Evolutionary conservation across 2,113 vertebrate species (phyloP).

Genomic region (Charadrius vociferus): DNA sequence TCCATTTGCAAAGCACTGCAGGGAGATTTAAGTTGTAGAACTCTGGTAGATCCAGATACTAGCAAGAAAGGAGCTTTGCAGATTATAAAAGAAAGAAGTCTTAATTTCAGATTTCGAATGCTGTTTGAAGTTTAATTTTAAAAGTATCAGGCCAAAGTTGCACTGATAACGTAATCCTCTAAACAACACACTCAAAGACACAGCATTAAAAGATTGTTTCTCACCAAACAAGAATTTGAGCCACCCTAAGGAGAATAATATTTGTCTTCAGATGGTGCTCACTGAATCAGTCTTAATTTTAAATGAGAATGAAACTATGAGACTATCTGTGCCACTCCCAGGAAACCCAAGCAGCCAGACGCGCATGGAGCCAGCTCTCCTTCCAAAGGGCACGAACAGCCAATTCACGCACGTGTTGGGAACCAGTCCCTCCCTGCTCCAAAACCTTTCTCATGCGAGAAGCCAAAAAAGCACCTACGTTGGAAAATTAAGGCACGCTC

Average conservation of each 20-base stretch:
- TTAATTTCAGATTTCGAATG: neutral
- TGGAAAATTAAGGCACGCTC: neutral
- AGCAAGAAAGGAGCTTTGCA: conserved; percentile 1
- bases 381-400: conserved; percentile 9
- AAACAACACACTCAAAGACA: neutral
- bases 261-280: neutral
- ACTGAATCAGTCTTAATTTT: neutral
- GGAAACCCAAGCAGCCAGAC: conserved; percentile 7
- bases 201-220: neutral
- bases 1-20: neutral
- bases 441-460: neutral
- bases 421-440: neutral
- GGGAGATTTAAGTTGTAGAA: neutral
- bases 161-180: neutral
- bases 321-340: conserved; percentile 4
- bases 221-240: conserved; percentile 2
- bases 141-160: neutral
- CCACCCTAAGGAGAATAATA: neutral
- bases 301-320: neutral
- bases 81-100: neutral
- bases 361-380: neutral
- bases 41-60: neutral
- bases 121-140: neutral
- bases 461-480: neutral
- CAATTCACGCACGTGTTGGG: neutral